Evolutionary conservation across 1,140 invertebrate genomes (phyloP), one percentile per base, ranked within the genome.

Genomic region (Eueides isabella): DNA sequence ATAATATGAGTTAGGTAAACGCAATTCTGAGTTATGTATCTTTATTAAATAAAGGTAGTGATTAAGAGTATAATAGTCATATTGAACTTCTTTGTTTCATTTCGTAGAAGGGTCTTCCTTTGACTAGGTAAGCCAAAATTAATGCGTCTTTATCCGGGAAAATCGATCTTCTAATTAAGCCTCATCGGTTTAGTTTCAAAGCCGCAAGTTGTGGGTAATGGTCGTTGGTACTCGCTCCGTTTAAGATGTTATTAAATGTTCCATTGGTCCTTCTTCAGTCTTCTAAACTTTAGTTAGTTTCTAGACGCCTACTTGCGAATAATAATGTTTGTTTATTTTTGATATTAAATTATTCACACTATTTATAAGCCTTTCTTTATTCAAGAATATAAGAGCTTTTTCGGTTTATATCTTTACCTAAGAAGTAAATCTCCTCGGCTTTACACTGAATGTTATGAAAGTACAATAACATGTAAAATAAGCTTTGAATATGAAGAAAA

Each of bases 371-470:
- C 48, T 30, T 55, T 55, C 28, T 48, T 31, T 55, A 41, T 55
- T 31, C 28, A 48, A 30, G 19, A 67, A 55, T 67, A 30, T 67
- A 55, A 67, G 66, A 12, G 41, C 29, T 67, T 29, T 67, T 55
- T 67, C 66, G 66, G n/a, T n/a, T 67, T 67, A 67, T 33, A 7
- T 67, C 66, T 31, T 55, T 55, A 55, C 30, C 16, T 48, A n/a
- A 1, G n/a, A 41, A n/a, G 65, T 29, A 44, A 44, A 29, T n/a
- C 65, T 30, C 7, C 33, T 48, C 65, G 65, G 23, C 33, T 48
- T 41, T 29, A 30, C 44, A 48, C 44, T 67, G 14, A 29, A 48
- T 67, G 26, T 26, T 38, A 44, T 67, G 29, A 67, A 67, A 67
- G 12, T 67, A 67, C 1, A n/a, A 67, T 48, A 28, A 29, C 11